Conservation (phyloP, 2,797 vertebrate species). For the Chaenodraco wilsoni region DNA sequence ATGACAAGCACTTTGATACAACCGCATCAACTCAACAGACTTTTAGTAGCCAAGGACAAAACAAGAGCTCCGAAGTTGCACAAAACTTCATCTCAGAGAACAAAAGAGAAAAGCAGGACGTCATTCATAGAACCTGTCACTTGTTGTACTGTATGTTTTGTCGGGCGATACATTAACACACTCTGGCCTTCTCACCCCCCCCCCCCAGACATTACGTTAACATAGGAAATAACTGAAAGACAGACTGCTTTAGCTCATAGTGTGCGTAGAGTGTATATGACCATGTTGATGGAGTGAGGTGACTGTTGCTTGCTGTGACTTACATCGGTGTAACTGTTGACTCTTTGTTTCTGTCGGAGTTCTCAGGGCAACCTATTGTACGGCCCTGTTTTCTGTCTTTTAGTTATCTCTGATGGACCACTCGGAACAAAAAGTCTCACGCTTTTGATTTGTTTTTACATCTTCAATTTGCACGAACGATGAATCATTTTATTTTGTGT, state of each 20-base stretch:
- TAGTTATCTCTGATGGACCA: conserved; percentile 88
- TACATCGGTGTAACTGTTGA: conserved; percentile 91
- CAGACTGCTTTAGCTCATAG: conserved; percentile 85
- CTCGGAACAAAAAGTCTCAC: conserved; percentile 65
- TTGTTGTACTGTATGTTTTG: conserved; percentile 66
- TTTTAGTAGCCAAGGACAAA: conserved; percentile 66
- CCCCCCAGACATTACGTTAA: conserved; percentile 75
- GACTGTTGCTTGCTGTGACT: conserved; percentile 92
- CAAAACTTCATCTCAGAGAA: conserved; percentile 58
- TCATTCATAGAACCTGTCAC: conserved; percentile 47
- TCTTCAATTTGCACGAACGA: conserved; percentile 92
- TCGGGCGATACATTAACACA: conserved; percentile 64
- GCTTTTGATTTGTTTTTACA: conserved; percentile 68
- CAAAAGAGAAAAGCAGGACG: conserved; percentile 36
- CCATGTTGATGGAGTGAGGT: conserved; percentile 80
- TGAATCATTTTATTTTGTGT: conserved; percentile 88
- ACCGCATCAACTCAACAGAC: conserved; percentile 60
- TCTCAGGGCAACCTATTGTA: conserved; percentile 84
- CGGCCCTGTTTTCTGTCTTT: conserved; percentile 89
- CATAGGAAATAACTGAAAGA: conserved; percentile 88
- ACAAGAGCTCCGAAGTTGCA: conserved; percentile 56
- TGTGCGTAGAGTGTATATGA: conserved; percentile 89
- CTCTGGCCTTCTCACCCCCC: conserved; percentile 83
- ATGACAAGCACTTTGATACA: conserved; percentile 76
- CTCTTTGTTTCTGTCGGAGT: conserved; percentile 90